A percentile compares a stretch with the other conserved stretches of the same genome.
Evolutionary conservation across 2,888 invertebrate genomes (phyloP).

Genomic region (Cheilosia variabilis): DNA sequence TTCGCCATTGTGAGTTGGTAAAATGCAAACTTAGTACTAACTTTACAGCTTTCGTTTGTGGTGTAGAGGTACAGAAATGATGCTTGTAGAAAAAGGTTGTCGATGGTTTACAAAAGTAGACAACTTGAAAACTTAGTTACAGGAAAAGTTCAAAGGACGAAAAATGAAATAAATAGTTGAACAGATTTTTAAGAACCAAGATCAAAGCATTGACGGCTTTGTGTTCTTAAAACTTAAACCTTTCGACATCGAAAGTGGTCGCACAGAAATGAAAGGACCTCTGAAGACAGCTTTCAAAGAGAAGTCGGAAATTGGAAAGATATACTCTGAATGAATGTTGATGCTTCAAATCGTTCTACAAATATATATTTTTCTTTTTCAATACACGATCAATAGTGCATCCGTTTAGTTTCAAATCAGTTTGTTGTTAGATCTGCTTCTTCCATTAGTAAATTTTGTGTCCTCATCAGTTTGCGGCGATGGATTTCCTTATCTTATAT

Average conservation of each 20-base stretch:
- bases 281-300: slow-evolving; percentile 1
- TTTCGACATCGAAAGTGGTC: neutral
- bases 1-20: too few species aligned
- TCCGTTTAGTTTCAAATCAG: slow-evolving; percentile 1
- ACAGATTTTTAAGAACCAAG: slow-evolving; percentile 1
- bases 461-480: slow-evolving; percentile 13
- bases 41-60: too few species aligned
- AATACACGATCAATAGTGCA: slow-evolving; percentile 1
- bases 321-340: neutral
- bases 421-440: slow-evolving; percentile 19
- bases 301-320: slow-evolving; percentile 1
- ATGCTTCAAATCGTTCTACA: neutral
- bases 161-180: neutral
- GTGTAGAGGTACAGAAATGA: too few species aligned
- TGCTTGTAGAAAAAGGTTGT: too few species aligned
- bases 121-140: slow-evolving; percentile 1
- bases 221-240: slow-evolving; percentile 18
- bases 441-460: slow-evolving; percentile 63
- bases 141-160: neutral
- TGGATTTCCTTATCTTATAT: slow-evolving; percentile 14
- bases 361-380: neutral
- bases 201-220: slow-evolving; percentile 46
- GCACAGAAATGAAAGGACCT: neutral
- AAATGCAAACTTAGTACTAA: too few species aligned
- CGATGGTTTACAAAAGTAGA: neutral